Evolutionary conservation across 1,140 invertebrate genomes (phyloP).

Genomic region (Dendroctonus valens): DNA sequence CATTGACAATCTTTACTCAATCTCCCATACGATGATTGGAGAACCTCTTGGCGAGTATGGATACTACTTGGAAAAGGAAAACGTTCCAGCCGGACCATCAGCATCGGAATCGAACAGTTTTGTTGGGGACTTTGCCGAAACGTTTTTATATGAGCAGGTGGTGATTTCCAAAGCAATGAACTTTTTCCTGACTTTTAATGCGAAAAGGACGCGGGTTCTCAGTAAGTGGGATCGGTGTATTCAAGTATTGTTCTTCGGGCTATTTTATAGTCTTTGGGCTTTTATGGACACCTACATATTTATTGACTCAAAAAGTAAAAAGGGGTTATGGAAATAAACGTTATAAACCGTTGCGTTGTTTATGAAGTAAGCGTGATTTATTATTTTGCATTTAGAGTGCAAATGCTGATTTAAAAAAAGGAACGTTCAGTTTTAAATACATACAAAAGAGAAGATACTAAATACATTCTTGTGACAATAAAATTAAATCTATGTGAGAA

Average conservation of each 20-base stretch:
- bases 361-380: no score
- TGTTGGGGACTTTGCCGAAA: slow-evolving; percentile 1
- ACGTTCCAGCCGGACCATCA: not conserved
- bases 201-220: slow-evolving; percentile 1
- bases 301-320: no score
- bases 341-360: no score
- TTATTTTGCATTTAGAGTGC: no score
- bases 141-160: slow-evolving; percentile 19
- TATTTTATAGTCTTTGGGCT: slow-evolving; percentile 5
- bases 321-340: no score
- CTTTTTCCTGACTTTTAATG: slow-evolving; percentile 13
- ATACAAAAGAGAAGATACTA: no score
- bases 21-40: not conserved
- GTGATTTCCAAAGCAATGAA: slow-evolving; percentile 16
- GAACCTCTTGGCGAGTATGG: not conserved
- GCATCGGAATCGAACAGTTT: not conserved
- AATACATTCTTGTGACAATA: no score
- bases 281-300: not conserved
- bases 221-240: not conserved
- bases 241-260: slow-evolving; percentile 6
- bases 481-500: no score
- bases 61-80: not conserved
- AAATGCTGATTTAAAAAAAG: no score
- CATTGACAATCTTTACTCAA: slow-evolving; percentile 2
- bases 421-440: no score